These are phyloP conservation scores for Bombus impatiens DNA, from an alignment of 1,140 invertebrate species.

Conservation along the genomic window DNA sequence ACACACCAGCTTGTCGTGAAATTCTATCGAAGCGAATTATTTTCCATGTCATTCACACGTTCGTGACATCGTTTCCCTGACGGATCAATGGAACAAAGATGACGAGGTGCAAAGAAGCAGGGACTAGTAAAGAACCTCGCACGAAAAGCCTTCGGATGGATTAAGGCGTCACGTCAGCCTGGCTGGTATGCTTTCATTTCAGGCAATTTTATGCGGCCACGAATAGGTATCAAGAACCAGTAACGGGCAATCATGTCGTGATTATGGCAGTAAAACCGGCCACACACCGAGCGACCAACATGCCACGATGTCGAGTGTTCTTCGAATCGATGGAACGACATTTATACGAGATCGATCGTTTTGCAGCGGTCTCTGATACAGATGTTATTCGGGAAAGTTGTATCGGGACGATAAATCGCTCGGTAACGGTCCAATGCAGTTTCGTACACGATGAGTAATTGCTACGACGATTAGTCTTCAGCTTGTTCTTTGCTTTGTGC, in stretches of 20 bases:
- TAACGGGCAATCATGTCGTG: conserved; percentile 23
- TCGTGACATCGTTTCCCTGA: neutral
- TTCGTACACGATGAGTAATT: conserved; percentile 26
- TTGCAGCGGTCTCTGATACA: conserved; percentile 7
- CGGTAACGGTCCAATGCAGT: neutral
- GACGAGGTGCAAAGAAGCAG: neutral
- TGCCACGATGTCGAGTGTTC: neutral
- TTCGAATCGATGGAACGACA: conserved; percentile 5
- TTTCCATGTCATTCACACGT: neutral
- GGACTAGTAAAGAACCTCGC: neutral
- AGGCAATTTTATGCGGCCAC: conserved; percentile 27
- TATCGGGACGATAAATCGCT: conserved; percentile 14
- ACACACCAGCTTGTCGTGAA: neutral
- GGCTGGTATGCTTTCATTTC: conserved; percentile 11
- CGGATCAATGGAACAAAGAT: neutral
- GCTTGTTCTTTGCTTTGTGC: neutral
- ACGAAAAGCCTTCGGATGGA: neutral
- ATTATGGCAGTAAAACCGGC: conserved; percentile 20
- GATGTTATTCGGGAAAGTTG: neutral
- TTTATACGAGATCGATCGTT: conserved; percentile 31
- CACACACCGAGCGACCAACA: neutral
- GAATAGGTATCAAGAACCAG: conserved; percentile 19
- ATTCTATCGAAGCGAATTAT: neutral
- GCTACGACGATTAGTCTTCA: neutral
- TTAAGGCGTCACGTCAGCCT: conserved; percentile 21